Percentiles rank a stretch among this genome's conserved stretches.
These are phyloP conservation scores for Isurus oxyrinchus DNA, from an alignment of 2,113 vertebrate genomes.

Conservation along the genomic window DNA sequence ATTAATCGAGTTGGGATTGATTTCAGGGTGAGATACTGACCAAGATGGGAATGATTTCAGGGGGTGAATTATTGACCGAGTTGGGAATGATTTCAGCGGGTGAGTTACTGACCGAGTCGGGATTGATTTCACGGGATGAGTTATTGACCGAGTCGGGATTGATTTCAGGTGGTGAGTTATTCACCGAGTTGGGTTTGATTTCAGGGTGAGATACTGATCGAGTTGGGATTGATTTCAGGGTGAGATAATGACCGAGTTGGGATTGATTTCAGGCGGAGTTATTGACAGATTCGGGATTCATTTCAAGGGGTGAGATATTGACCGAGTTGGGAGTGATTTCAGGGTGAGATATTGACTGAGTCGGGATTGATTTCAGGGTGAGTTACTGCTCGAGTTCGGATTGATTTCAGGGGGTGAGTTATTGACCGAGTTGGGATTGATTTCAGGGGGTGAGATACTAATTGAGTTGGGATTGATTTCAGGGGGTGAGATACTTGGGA, in stretches of 20 bases:
- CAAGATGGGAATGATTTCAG: too few species aligned
- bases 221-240: too few species aligned
- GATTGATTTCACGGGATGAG: not conserved
- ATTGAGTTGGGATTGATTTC: too few species aligned
- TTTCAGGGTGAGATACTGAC: too few species aligned
- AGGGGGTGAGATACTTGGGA: too few species aligned
- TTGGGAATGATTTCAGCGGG: too few species aligned
- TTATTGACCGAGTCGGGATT: not conserved
- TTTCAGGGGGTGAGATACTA: too few species aligned
- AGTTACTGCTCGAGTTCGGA: not conserved
- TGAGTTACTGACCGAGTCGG: not conserved
- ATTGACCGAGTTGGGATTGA: not conserved
- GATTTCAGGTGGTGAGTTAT: not conserved
- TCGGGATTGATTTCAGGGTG: too few species aligned
- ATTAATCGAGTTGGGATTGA: not conserved
- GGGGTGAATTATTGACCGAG: too few species aligned
- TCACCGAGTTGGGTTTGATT: not conserved
- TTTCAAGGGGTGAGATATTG: not conserved
- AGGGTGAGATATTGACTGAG: not conserved
- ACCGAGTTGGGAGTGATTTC: not conserved
- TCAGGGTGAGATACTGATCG: not conserved
- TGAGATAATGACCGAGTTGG: too few species aligned
- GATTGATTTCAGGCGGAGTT: not conserved
- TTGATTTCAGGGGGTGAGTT: too few species aligned
- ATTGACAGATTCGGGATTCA: not conserved